Conservation (phyloP, 2,113 vertebrate genomes). For the Pipra filicauda region DNA sequence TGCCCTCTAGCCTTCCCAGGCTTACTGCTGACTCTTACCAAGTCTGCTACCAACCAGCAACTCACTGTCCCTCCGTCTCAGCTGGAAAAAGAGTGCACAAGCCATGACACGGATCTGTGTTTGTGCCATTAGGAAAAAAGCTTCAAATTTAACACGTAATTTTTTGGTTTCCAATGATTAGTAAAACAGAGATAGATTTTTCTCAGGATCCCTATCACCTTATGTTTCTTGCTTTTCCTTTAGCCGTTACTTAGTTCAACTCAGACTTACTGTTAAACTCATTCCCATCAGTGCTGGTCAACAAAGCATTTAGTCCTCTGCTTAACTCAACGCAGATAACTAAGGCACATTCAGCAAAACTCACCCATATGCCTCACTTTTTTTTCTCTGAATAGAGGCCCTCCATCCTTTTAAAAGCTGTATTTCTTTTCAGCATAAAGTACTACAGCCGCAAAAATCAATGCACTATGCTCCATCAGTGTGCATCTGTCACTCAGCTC, state of each 20-base stretch:
- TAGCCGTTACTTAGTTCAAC: not conserved
- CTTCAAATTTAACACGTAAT: not conserved
- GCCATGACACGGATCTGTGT: not conserved
- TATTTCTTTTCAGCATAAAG: constrained; percentile 39
- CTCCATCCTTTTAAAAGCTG: constrained; percentile 11
- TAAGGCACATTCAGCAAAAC: not conserved
- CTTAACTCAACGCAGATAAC: constrained; percentile 9
- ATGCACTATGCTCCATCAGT: constrained; percentile 27
- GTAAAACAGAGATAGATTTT: not conserved
- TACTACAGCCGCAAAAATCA: constrained; percentile 32
- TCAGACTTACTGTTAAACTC: not conserved
- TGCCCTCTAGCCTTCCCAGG: not conserved
- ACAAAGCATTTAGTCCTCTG: not conserved
- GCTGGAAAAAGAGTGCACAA: not conserved
- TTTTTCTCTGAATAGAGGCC: not conserved
- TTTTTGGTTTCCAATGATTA: not conserved
- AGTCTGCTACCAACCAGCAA: not conserved
- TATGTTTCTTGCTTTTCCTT: not conserved
- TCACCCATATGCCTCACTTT: not conserved
- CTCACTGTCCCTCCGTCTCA: not conserved
- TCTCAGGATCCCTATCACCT: not conserved
- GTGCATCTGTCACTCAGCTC: constrained; percentile 31
- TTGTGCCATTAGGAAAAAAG: not conserved
- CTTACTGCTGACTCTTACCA: not conserved
- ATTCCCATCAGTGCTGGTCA: not conserved